A percentile compares a stretch with the other conserved stretches of the same genome.
phyloP scores from a whole-genome alignment of 2,888 invertebrate genomes.

The Mesorhabditis sp. region DNA sequence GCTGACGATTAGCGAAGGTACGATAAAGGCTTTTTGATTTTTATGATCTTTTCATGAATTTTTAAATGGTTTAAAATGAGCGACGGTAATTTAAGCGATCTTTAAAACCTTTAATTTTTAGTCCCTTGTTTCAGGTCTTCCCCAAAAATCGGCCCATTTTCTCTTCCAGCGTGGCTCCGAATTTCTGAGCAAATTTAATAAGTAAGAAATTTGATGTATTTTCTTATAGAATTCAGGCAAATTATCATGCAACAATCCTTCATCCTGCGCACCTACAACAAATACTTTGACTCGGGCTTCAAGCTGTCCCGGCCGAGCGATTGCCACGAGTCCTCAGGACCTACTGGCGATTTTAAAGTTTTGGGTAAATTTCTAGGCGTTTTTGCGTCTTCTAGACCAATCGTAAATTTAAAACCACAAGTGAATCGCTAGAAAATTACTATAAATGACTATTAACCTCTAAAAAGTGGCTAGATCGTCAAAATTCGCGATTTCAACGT shows the following conservation, averaged over 20 bases:
- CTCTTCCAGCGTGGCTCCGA: not conserved
- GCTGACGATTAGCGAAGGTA: not conserved
- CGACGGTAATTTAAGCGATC: not conserved
- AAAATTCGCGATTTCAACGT: too few relatives aligned
- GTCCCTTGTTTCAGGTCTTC: not conserved
- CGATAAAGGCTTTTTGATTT: not conserved
- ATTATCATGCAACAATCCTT: conserved; percentile 31
- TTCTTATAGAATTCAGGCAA: conserved; percentile 9
- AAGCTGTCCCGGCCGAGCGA: conserved; percentile 27
- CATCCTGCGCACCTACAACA: conserved; percentile 31
- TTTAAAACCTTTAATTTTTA: not conserved
- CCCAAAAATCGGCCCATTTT: not conserved
- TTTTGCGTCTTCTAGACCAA: too few relatives aligned
- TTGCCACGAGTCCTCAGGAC: conserved; percentile 14
- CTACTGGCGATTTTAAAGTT: not conserved
- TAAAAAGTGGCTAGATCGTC: too few relatives aligned
- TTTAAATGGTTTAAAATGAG: conserved; percentile 1
- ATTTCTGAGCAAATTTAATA: not conserved
- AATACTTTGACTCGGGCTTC: conserved; percentile 30
- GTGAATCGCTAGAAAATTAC: too few relatives aligned
- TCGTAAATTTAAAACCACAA: too few relatives aligned
- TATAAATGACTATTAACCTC: too few relatives aligned
- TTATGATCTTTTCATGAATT: not conserved
- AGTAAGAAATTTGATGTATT: not conserved
- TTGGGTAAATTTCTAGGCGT: not conserved